Evolutionary conservation across 2,113 vertebrate genomes (phyloP), one percentile per base, ranked within the genome.

Genomic region (Octodon degus): DNA sequence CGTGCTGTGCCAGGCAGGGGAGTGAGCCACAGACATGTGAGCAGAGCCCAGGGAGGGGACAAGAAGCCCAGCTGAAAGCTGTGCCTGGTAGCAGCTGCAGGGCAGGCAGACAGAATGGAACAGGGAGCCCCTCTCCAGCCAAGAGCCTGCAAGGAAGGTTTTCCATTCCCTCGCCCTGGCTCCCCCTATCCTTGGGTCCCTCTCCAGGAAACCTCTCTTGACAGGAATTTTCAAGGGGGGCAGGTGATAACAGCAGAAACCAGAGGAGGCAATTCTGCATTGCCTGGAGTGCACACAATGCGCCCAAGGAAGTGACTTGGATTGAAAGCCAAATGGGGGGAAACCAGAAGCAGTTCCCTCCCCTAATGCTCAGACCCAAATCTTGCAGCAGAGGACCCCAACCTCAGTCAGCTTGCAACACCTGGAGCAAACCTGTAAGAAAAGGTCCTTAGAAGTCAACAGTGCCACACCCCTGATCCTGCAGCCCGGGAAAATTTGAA

Each of bases 11-110:
- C 4, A 5, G 37, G 50, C 27, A 72, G 68, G 22, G 32, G 53
- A 60, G 20, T 0, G 0, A 76, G 40, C 40, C 55, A 20, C 19
- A 58, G 50, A n/a, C 85, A 58, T 1, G 0, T 4, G 14, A 65
- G 24, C 7, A 6, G 30, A 74, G 10, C 2, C 12, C 63, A 6
- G 27, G 62, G 79, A 5, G 25, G 30, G 27, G 47, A 63, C 60
- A 30, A 40, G 60, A 20, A 85, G 37, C 55, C 4, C 12, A 24
- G 12, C 20, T 24, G 14, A 30, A 43, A 13, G 76, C 27, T 79
- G 25, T 50, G 76, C 76, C 76, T 79, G 27, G 43, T 55, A 34
- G 50, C 16, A 55, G 32, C 77, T 55, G 50, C 30, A 34, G 14
- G 5, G 8, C 19, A 32, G 32, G 65, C 8, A 25, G 63, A 82